Percentiles rank a stretch among this genome's conserved stretches.
Evolutionary conservation across 2,113 vertebrate species (phyloP).

Genomic region (Mugil cephalus): DNA sequence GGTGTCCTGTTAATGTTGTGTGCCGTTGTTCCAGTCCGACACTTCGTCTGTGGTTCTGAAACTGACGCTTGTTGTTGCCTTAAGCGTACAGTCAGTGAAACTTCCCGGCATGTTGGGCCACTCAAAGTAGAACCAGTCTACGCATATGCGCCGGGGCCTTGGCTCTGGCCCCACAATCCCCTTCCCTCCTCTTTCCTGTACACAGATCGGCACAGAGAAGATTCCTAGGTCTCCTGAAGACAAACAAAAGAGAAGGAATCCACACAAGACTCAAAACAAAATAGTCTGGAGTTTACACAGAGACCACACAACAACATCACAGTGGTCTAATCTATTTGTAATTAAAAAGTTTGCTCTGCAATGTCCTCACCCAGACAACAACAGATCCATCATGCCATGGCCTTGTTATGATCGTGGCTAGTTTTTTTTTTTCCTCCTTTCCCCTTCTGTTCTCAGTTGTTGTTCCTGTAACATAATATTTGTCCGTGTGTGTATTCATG

Average conservation of each 20-base stretch:
- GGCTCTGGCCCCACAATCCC: not conserved
- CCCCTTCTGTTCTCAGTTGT: slow-evolving; percentile 67
- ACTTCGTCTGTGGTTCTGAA: slow-evolving; percentile 50
- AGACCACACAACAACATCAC: slow-evolving; percentile 85
- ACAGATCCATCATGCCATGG: slow-evolving; percentile 72
- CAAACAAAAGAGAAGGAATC: slow-evolving; percentile 79
- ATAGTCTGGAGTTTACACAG: slow-evolving; percentile 80
- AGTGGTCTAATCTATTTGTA: slow-evolving; percentile 81
- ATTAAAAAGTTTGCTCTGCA: slow-evolving; percentile 77
- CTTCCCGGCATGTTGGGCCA: not conserved
- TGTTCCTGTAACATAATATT: slow-evolving; percentile 76
- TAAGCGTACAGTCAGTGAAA: slow-evolving; percentile 21
- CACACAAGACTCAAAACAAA: slow-evolving; percentile 79
- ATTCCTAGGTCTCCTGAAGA: slow-evolving; percentile 74
- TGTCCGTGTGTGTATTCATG: slow-evolving; percentile 49
- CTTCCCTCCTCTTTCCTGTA: slow-evolving; percentile 23
- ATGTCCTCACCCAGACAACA: slow-evolving; percentile 75
- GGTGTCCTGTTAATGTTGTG: slow-evolving; percentile 55
- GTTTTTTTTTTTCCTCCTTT: slow-evolving; percentile 34
- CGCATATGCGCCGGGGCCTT: slow-evolving; percentile 9
- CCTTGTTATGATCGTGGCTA: slow-evolving; percentile 66
- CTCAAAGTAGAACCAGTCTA: slow-evolving; percentile 29
- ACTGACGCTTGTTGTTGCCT: slow-evolving; percentile 30
- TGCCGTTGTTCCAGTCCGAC: slow-evolving; percentile 35
- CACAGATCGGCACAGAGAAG: slow-evolving; percentile 63